These are phyloP conservation scores for Octopus sinensis DNA, from an alignment of 1,140 invertebrate genomes.

Conservation along the genomic window DNA sequence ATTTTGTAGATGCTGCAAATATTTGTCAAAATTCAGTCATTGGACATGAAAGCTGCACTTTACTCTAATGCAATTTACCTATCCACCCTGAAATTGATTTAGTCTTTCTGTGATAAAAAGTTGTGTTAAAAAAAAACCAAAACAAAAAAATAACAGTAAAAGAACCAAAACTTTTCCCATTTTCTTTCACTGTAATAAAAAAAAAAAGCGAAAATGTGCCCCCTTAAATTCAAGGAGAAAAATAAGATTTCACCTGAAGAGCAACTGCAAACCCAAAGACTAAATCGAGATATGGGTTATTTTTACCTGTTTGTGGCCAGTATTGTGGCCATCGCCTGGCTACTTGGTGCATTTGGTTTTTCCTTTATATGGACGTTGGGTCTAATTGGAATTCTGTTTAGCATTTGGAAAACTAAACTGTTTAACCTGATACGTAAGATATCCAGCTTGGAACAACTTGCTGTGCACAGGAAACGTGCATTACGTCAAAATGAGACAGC, in stretches of 20 bases:
- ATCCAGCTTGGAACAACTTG: conserved; percentile 49
- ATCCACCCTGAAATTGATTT: too few species aligned
- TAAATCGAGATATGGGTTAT: conserved; percentile 3
- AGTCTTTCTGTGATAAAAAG: too few species aligned
- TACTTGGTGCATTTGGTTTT: conserved; percentile 37
- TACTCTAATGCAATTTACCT: too few species aligned
- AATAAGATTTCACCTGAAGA: neutral
- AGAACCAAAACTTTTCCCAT: too few species aligned
- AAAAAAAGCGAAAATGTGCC: too few species aligned
- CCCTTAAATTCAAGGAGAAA: too few species aligned
- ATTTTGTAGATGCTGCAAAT: too few species aligned
- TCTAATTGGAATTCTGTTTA: conserved; percentile 38
- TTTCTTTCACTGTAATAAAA: too few species aligned
- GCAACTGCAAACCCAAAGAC: neutral
- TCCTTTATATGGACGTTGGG: conserved; percentile 47
- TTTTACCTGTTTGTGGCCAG: conserved; percentile 41
- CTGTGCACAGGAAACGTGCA: conserved; percentile 58
- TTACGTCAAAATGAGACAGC: conserved; percentile 61
- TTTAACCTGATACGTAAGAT: conserved; percentile 39
- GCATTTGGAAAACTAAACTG: conserved; percentile 47
- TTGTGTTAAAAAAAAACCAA: too few species aligned
- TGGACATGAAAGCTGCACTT: too few species aligned
- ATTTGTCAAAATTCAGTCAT: too few species aligned
- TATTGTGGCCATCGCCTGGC: conserved; percentile 38
- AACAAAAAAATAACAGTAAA: too few species aligned